phyloP scores from a whole-genome alignment of 2,113 vertebrate species.

The Tachuris rubrigastra region DNA sequence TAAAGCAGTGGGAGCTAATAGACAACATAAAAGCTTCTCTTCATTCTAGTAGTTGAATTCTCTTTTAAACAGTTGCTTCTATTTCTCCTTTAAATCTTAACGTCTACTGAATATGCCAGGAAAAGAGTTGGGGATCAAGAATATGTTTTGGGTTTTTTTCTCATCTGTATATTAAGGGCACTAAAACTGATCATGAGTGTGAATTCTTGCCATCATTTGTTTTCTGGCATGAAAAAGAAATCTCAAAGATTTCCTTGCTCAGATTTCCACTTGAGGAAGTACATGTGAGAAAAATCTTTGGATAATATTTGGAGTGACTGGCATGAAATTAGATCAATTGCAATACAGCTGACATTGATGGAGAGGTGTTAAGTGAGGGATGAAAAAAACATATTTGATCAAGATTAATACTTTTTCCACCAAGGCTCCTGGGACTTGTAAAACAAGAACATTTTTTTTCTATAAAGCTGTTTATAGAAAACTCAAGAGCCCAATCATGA shows the following conservation, averaged over 20 bases:
- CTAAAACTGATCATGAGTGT: not conserved
- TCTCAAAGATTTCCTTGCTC: not conserved
- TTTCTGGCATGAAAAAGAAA: not conserved
- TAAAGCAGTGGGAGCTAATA: not conserved
- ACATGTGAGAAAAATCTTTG: not conserved
- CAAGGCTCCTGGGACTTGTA: not conserved
- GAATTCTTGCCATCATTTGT: not conserved
- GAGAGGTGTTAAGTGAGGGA: not conserved
- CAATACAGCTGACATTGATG: not conserved
- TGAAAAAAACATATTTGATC: not conserved
- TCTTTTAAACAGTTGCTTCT: not conserved
- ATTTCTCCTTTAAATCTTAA: not conserved
- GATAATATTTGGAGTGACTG: not conserved
- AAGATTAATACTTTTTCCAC: not conserved
- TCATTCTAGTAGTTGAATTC: not conserved
- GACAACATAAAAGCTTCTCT: not conserved
- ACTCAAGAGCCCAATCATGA: not conserved
- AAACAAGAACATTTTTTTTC: not conserved
- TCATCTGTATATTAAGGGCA: not conserved
- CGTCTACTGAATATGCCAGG: not conserved
- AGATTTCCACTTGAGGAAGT: not conserved
- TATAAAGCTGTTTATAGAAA: not conserved
- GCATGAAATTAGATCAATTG: not conserved
- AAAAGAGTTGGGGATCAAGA: not conserved
- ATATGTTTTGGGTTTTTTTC: not conserved